Evolutionary conservation across 2,888 invertebrate species (phyloP), one percentile per base, ranked within the genome.

Genomic region (Rhagium mordax): DNA sequence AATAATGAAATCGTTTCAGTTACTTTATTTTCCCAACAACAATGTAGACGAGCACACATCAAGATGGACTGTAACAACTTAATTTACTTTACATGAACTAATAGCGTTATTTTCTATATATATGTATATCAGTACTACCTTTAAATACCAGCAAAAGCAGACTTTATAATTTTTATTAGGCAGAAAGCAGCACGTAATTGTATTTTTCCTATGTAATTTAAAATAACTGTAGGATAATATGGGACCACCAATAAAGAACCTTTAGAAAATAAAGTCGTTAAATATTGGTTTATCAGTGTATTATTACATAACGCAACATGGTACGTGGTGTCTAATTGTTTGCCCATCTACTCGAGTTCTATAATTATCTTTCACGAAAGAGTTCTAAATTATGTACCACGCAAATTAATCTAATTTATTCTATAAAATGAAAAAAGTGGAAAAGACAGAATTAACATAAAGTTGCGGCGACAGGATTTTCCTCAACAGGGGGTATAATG

Each of bases 211-310:
- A 55, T 55, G 18, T 55, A 55, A 55, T 55, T 55, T 55, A 7
- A 55, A 13, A 21, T 27, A 21, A 27, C 51, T 51, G 51, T 51
- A 18, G 7, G 0, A 18, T 27, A 15, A 24, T 24, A 4, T 2
- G n/a, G 13, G 55, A 55, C 27, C 55, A 55, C 55, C 55, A 55
- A 21, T 55, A 55, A 24, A 27, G n/a, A 21, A 24, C 6, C 6
- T 13, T 3, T 24, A n/a, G 55, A 5, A 55, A 55, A 55, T 55
- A 55, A 27, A 55, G n/a, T 24, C n/a, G 55, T 55, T 55, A 55
- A 21, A 55, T 55, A 51, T 51, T 20, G 51, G 49, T 49, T 51
- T 51, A 51, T 51, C 10, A 20, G 51, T 51, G 10, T 51, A 51
- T 51, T 20, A 51, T 51, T 51, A 51, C 51, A 18, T 18, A 16